Evolutionary conservation across 1,140 invertebrate species (phyloP).

Genomic region (Dufourea novaeangliae): DNA sequence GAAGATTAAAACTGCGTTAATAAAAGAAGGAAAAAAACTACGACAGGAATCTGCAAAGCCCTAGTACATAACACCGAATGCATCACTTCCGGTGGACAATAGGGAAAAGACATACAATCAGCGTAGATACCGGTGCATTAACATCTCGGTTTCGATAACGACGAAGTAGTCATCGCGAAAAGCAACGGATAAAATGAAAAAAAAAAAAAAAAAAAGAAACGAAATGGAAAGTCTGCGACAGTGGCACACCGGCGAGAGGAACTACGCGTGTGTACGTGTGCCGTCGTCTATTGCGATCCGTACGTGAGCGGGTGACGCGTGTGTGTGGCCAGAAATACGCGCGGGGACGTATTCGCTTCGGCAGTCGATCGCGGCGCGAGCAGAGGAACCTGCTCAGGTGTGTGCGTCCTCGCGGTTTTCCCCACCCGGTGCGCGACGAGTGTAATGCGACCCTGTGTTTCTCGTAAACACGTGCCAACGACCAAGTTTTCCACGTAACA

Average conservation of each 20-base stretch:
- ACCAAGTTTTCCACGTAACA: not conserved
- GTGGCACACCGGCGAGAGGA: not conserved
- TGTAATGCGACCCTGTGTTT: constrained; percentile 1
- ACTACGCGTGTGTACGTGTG: too few species aligned
- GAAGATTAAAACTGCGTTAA: too few species aligned
- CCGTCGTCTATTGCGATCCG: not conserved
- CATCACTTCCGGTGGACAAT: not conserved
- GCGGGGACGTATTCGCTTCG: constrained; percentile 38
- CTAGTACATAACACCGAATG: not conserved
- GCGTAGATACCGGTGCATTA: not conserved
- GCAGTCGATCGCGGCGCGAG: constrained; percentile 59
- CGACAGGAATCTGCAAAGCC: too few species aligned
- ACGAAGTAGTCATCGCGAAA: not conserved
- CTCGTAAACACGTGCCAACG: not conserved
- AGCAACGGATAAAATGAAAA: not conserved
- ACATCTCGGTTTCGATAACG: not conserved
- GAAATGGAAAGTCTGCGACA: not conserved
- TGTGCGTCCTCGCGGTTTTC: constrained; percentile 12
- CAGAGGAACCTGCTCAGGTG: constrained; percentile 50
- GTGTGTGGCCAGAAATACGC: constrained; percentile 55
- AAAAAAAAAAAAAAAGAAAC: too few species aligned
- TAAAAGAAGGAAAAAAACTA: not conserved
- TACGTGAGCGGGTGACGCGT: not conserved
- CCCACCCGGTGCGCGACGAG: not conserved
- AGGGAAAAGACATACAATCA: too few species aligned